Base-by-base conservation (phyloP, 2,797 vertebrate species). In the Amblyraja radiata region DNA sequence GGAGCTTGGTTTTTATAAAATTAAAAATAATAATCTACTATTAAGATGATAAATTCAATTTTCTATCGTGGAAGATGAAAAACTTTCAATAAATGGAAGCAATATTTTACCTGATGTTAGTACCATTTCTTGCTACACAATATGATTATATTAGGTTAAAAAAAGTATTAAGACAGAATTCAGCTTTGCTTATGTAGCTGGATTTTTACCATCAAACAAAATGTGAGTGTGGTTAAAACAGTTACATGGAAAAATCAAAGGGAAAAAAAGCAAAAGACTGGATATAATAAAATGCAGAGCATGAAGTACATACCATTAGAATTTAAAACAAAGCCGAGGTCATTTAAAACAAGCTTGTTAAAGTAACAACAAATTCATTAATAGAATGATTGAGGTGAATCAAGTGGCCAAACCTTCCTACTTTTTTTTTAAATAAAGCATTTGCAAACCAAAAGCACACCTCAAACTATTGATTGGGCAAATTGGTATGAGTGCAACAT, bases 401-500 rank as follows among this genome's bases (percentile, higher is more conserved):
- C 73, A 92, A 92, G 68, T 21, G 74, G 23, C 68, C 21, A 91
- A 74, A 68, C 46, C 39, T 54, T 88, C 63, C n/a, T 88, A 68
- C n/a, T 32, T 28, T 91, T 73, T 54, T 39, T 90, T 76, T 10
- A 23, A 16, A 74, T 46, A 54, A 76, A 76, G 73, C 71, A 92
- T 76, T 74, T 54, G 90, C 90, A 28, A 92, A 92, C 46, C 90
- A 92, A 92, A 76, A 54, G 68, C 90, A 76, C 71, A 74, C 25
- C 39, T 28, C 90, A 92, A 25, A 54, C 36, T 92, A 92, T 92
- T 74, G 90, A 92, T 76, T 74, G 90, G 25, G 46, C 0, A 39
- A 88, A 76, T 46, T 46, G 25, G 71, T 92, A 54, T 73, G 90
- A 92, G 39, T 71, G 36, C 90, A 54, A 76, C 94, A 96, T 95